These are phyloP conservation scores for Brevipalpus yothersi DNA, from an alignment of 1,140 invertebrate genomes.

Conservation along the genomic window DNA sequence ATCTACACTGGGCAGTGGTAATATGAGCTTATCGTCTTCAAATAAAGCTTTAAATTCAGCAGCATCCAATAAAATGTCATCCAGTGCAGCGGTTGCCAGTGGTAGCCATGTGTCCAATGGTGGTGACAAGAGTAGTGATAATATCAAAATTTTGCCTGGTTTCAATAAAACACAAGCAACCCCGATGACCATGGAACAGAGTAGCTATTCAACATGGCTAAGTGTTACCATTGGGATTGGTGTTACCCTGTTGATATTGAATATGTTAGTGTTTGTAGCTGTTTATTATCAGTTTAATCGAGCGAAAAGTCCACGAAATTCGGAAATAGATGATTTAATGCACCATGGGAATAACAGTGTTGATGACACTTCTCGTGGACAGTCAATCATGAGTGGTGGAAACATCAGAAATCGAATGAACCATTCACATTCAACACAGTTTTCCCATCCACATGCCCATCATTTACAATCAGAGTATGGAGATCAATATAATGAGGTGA, in stretches of 20 bases:
- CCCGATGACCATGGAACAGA: constrained; percentile 1
- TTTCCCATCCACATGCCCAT: no score
- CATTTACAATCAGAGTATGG: no score
- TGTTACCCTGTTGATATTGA: constrained; percentile 58
- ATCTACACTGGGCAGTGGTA: neutral
- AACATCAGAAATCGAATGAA: no score
- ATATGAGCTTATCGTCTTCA: neutral
- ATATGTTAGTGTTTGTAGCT: constrained; percentile 67
- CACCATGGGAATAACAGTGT: no score
- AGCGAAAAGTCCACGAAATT: neutral
- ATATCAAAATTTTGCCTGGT: neutral
- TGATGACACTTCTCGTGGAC: no score
- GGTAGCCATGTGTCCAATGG: neutral
- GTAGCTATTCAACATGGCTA: constrained; percentile 48
- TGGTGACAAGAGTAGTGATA: neutral
- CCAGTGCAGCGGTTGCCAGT: neutral
- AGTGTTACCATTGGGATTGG: constrained; percentile 76
- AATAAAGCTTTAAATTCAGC: neutral
- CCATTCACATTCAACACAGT: no score
- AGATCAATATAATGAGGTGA: no score
- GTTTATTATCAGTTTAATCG: neutral
- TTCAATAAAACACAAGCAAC: constrained; percentile 1
- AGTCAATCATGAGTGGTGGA: no score
- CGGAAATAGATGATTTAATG: no score
- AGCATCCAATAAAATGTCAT: neutral